Base-by-base conservation (phyloP, 2,888 invertebrate species). In the Sclerodermus sp. region DNA sequence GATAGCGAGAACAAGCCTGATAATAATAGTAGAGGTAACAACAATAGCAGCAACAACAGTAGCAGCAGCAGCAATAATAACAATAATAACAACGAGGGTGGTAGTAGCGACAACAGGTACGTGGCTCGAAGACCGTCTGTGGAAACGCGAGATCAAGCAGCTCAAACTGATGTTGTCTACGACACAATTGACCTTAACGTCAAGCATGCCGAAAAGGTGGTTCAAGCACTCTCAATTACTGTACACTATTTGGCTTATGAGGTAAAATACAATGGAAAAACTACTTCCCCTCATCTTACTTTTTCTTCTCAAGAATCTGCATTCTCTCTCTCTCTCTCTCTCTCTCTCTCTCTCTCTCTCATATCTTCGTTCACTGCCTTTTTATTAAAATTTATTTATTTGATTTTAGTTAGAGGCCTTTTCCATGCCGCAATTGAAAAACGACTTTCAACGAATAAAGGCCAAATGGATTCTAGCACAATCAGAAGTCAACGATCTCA, bases 201-300 rank as follows among this genome's bases (percentile, higher is more conserved):
- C 53, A 79, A 79, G 58, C 77, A 80, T 53, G 78, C 82, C 42
- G 82, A 87, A 42, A 85, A 86, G 65, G 88, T 90, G 49, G 85
- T 91, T 46, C 90, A 93, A 78, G 94, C 92, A 37, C 84, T 95
- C 68, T 89, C 91, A 54, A 86, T 91, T 59, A 84, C 93, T 58
- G 86, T 94, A 63, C 90, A 93, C 78, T 91, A 93, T 80, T 84
- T 94, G 74, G 89, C 90, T 40, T 73, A 79, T 55, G 80, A 83
- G 76, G 84, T 84, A 67, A 73, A 55, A 34, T 23, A 5, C 8
- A 23, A 23, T 23, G 23, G 23, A 23, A 23, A n/a, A 23, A 23
- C 23, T 5, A 23, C 23, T 41, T 34, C 31, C 16, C 32, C 17
- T 38, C 6, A 6, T 37, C 14, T 18, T 9, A 38, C 14, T 41